These are phyloP conservation scores for Promerops cafer DNA, from an alignment of 2,113 vertebrate genomes.

Conservation along the genomic window DNA sequence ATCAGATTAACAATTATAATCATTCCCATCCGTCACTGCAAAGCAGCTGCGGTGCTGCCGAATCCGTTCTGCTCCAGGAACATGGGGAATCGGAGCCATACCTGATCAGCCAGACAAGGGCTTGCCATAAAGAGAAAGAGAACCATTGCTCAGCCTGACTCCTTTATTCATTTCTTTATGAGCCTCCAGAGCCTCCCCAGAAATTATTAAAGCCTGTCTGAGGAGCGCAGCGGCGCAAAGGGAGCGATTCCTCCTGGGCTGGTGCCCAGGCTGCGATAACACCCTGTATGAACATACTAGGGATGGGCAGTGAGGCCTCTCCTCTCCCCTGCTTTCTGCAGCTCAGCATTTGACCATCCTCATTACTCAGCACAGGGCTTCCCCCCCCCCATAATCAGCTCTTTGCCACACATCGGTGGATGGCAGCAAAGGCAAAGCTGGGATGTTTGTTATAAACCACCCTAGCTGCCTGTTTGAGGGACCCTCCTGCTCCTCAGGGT, in stretches of 20 bases:
- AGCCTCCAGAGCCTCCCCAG: not conserved
- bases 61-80: not conserved
- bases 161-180: not conserved
- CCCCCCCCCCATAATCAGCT: not conserved
- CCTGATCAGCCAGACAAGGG: not conserved
- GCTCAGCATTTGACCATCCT: not conserved
- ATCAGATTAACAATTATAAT: conserved; percentile 11
- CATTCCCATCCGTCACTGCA: not conserved
- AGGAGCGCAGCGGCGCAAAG: rapidly evolving
- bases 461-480: not conserved
- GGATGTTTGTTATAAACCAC: not conserved
- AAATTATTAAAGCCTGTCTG: not conserved
- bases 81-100: rapidly evolving
- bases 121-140: not conserved
- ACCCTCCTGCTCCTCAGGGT: not conserved
- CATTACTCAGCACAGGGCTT: not conserved
- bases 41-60: not conserved
- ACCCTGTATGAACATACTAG: rapidly evolving
- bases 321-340: not conserved
- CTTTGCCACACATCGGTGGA: not conserved
- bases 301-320: not conserved
- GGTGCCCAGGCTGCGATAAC: rapidly evolving
- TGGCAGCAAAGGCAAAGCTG: not conserved
- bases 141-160: not conserved
- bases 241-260: not conserved